These are phyloP conservation scores for Cheiracanthium punctorium DNA, from an alignment of 2,888 invertebrate species.

Conservation along the genomic window DNA sequence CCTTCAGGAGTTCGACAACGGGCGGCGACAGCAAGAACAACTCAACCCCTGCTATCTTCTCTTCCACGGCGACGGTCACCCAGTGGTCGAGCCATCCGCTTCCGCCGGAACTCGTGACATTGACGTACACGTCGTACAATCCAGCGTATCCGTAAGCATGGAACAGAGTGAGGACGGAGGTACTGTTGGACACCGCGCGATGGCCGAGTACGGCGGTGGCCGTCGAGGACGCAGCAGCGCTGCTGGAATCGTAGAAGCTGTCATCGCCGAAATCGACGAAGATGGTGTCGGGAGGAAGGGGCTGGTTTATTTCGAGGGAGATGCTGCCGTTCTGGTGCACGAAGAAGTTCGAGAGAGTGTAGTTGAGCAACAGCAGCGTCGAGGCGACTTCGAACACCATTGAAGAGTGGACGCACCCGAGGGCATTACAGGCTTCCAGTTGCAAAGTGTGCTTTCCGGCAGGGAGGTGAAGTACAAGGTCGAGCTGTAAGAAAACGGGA, in stretches of 20 bases:
- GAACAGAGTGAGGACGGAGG: neutral
- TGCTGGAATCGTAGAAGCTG: neutral
- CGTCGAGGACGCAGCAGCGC: neutral
- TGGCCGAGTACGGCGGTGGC: neutral
- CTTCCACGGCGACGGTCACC: constrained; percentile 18
- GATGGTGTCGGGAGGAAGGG: neutral
- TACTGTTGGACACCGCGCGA: neutral
- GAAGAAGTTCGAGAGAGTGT: constrained; percentile 38
- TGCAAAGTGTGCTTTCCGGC: constrained; percentile 37
- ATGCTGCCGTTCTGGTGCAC: constrained; percentile 26
- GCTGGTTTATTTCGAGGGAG: constrained; percentile 36
- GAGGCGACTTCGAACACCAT: constrained; percentile 43
- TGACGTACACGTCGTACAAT: constrained; percentile 33
- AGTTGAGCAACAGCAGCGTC: constrained; percentile 36
- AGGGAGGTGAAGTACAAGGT: neutral
- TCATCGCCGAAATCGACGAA: constrained; percentile 53
- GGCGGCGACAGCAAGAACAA: constrained; percentile 32
- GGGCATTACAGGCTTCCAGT: constrained; percentile 38
- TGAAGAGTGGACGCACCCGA: constrained; percentile 33
- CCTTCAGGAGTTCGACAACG: constrained; percentile 51
- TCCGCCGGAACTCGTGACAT: constrained; percentile 30
- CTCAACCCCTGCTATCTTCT: constrained; percentile 27
- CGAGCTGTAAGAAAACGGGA: neutral
- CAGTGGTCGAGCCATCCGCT: constrained; percentile 29
- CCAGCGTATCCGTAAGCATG: constrained; percentile 30